Evolutionary conservation across 2,888 invertebrate genomes (phyloP), one percentile per base, ranked within the genome.

Genomic region (Limnephilus auricula): DNA sequence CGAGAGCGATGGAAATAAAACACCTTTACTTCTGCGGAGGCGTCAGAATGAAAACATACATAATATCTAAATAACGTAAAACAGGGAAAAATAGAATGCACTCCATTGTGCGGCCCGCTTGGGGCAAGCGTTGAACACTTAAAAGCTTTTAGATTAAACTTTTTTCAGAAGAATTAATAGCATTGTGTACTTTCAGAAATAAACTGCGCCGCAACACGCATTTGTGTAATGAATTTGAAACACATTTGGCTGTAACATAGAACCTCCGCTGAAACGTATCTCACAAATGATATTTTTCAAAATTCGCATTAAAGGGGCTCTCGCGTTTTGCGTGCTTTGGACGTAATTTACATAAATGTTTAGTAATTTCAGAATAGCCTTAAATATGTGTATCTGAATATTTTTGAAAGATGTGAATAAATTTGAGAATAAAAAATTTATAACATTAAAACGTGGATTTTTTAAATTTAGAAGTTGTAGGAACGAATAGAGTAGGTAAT

Each of bases 131-230:
- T 83, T 45, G 90, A 82, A 92, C 92, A 90, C 86, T 79, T 90
- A 91, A 91, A 92, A 92, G 92, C 92, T 92, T 92, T 92, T 92
- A 92, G 88, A 84, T 78, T 32, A 65, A 85, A 78, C 79, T 84
- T 86, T 91, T 89, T 91, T 90, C 90, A 65, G 32, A 40, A 40
- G 79, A 90, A 90, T 87, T 91, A 89, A 91, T 91, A 85, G 85
- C 91, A 90, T 85, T 85, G 85, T 85, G 79, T 79, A 85, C 10
- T 78, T 85, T 79, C 78, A 15, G 40, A 40, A 79, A 90, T 78
- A 79, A 84, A 85, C 78, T 78, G 87, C 50, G 87, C 87, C 87
- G n/a, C 87, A 88, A 25, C 87, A 88, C 87, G 87, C 78, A 88
- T 88, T 88, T 88, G 65, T 89, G 65, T 65, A 83, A 83, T 89